Evolutionary conservation across 2,888 invertebrate species (phyloP), one percentile per base, ranked within the genome.

Genomic region (Chorisops tibialis): DNA sequence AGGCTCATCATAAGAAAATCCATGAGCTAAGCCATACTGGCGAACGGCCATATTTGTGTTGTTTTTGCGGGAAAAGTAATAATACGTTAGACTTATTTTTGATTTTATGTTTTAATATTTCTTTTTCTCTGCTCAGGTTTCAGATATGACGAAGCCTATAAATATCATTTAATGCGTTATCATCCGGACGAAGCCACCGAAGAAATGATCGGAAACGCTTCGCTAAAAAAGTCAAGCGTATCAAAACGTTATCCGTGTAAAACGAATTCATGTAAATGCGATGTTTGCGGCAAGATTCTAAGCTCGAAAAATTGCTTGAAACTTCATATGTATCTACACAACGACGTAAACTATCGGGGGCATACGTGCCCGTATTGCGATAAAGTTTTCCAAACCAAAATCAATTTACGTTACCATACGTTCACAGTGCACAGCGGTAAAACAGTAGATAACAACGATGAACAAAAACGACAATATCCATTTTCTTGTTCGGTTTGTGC

Each of bases 11-110:
- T 24, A 24, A 62, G 41, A 9, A 62, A 7, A 62, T 62, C 24
- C 65, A 65, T 48, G 65, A 65, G 39, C 49, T 60, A 19, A 51
- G 43, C 6, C 65, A 65, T 47, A 65, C 65, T 0, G 63, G 63
- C 0, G 21, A 47, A 22, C 41, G 56, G 11, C 63, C 65, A 2
- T 65, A 56, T 60, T 51, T 65, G 11, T 65, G 65, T 18, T 63
- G 59, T 58, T 7, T 63, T 49, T 65, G 65, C 41, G 63, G 65
- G 16, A 65, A 62, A 60, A 58, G 63, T 63, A 47, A 12, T 21
- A 38, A n/a, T n/a, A n/a, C n/a, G n/a, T 39, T 19, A 16, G 1
- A 14, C 37, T 2, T 43, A 16, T 24, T 9, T 4, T 22, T 24
- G 43, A 22, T 39, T 30, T 7, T 16, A 24, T 14, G 37, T 18